These are phyloP conservation scores for Seriola rivoliana DNA, from an alignment of 2,113 vertebrate genomes.

Conservation along the genomic window DNA sequence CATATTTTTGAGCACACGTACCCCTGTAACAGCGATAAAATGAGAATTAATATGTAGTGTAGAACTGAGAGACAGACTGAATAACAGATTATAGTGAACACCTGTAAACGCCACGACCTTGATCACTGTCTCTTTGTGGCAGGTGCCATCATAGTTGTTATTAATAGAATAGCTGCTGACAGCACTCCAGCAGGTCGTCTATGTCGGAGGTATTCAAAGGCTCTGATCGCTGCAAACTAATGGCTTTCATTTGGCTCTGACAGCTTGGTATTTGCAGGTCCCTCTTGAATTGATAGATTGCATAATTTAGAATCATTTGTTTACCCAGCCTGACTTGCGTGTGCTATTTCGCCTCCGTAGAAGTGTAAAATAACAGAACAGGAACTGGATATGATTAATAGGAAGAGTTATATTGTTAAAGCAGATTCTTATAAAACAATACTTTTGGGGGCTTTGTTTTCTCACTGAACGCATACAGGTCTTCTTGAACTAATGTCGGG, in stretches of 20 bases:
- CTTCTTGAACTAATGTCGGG: constrained; percentile 10
- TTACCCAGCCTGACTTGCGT: constrained; percentile 69
- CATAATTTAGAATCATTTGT: constrained; percentile 79
- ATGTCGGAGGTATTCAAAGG: constrained; percentile 62
- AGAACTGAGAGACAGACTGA: constrained; percentile 22
- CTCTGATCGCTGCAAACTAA: constrained; percentile 77
- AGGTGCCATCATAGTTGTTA: constrained; percentile 69
- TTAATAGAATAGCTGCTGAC: constrained; percentile 73
- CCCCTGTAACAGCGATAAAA: constrained; percentile 1
- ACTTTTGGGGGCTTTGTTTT: constrained; percentile 33
- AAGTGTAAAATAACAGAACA: constrained; percentile 61
- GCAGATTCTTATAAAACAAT: constrained; percentile 48
- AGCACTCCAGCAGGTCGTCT: constrained; percentile 62
- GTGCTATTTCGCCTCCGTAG: constrained; percentile 50
- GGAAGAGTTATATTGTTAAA: constrained; percentile 44
- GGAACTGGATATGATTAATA: constrained; percentile 68
- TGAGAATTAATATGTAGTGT: constrained; percentile 6
- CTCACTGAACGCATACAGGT: neutral
- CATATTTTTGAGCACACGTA: neutral
- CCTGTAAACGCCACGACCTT: constrained; percentile 60
- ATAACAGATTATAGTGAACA: constrained; percentile 58
- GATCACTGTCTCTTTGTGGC: constrained; percentile 65
- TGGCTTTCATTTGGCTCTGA: constrained; percentile 79
- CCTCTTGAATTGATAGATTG: constrained; percentile 77
- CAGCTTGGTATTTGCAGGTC: constrained; percentile 77